Evolutionary conservation across 1,140 invertebrate species (phyloP).

Genomic region (Holotrichia oblita): DNA sequence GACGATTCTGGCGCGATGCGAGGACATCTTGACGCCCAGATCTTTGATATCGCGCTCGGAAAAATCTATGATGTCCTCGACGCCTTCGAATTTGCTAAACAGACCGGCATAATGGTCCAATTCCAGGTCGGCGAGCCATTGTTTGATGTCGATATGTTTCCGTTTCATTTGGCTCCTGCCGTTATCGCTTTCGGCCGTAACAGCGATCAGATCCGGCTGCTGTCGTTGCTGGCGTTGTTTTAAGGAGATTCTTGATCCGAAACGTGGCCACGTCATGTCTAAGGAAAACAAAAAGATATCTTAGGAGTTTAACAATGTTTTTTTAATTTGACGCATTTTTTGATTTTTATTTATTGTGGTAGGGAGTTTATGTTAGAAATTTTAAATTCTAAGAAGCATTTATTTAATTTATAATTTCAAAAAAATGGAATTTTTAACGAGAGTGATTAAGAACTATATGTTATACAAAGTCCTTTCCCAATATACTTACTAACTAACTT

Average conservation of each 20-base stretch:
- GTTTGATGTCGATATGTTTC: conserved; percentile 60
- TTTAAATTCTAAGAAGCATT: too few species aligned
- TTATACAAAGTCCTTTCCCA: too few species aligned
- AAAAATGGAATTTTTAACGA: too few species aligned
- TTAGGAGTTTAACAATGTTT: too few species aligned
- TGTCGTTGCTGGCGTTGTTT: conserved; percentile 35
- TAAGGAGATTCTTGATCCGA: conserved; percentile 52
- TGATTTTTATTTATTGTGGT: too few species aligned
- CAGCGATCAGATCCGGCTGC: conserved; percentile 25
- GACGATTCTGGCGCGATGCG: conserved; percentile 70
- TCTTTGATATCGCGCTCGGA: conserved; percentile 69
- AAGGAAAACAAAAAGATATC: conserved; percentile 23
- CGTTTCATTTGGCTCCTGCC: conserved; percentile 40
- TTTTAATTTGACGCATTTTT: too few species aligned
- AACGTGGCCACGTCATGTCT: conserved; percentile 52
- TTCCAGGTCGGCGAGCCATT: conserved; percentile 62
- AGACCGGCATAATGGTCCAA: conserved; percentile 60
- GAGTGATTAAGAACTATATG: too few species aligned
- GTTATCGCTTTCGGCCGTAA: not conserved
- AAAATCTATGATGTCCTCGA: conserved; percentile 68
- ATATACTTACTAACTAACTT: too few species aligned
- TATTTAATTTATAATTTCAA: too few species aligned
- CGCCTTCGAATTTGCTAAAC: conserved; percentile 63
- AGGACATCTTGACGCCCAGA: conserved; percentile 69
- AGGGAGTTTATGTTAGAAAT: too few species aligned